A percentile compares a stretch with the other conserved stretches of the same genome.
Evolutionary conservation across 1,140 invertebrate genomes (phyloP).

Genomic region (Pseudomyrmex gracilis): DNA sequence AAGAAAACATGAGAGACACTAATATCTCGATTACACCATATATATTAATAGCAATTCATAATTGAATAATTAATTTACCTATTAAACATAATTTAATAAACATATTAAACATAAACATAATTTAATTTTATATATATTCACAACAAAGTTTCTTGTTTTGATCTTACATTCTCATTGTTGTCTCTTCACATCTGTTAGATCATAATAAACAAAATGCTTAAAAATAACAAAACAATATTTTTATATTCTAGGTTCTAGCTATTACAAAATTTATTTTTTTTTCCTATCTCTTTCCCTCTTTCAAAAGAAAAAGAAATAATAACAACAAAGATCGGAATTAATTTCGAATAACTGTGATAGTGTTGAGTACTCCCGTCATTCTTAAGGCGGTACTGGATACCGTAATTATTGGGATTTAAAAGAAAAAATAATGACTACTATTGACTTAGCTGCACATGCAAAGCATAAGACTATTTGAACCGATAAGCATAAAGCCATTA

Average conservation of each 20-base stretch:
- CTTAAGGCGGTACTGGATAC: conserved; percentile 61
- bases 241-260: conserved; percentile 25
- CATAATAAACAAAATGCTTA: conserved; percentile 72
- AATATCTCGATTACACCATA: conserved; percentile 64
- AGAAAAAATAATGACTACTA: too few relatives aligned
- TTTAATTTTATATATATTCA: conserved; percentile 55
- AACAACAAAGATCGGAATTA: too few relatives aligned
- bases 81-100: conserved; percentile 63
- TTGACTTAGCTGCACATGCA: too few relatives aligned
- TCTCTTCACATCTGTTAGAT: conserved; percentile 56
- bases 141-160: conserved; percentile 37
- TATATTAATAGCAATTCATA: conserved; percentile 59
- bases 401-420: not conserved
- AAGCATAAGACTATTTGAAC: too few relatives aligned
- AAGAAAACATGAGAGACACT: conserved; percentile 64
- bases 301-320: too few relatives aligned
- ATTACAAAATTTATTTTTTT: too few relatives aligned
- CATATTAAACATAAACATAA: too few relatives aligned
- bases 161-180: conserved; percentile 27
- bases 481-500: too few relatives aligned
- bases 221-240: conserved; percentile 66
- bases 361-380: conserved; percentile 41
- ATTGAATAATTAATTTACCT: conserved; percentile 61
- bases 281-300: too few relatives aligned
- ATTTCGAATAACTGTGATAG: conserved; percentile 6